phyloP scores from a whole-genome alignment of 2,113 vertebrate genomes.

The Syrmaticus mikado region DNA sequence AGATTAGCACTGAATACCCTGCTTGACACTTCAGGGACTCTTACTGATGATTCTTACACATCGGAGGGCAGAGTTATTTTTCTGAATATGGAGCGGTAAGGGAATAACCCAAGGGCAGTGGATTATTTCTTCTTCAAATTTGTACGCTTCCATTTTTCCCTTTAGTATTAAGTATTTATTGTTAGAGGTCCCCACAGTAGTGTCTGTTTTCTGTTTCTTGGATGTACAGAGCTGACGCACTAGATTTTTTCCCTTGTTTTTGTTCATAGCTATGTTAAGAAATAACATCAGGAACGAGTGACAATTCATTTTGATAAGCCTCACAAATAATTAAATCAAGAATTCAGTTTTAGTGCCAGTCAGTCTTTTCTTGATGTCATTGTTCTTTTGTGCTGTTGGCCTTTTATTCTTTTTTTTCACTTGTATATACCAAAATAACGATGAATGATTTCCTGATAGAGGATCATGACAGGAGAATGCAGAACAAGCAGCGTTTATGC shows the following conservation, averaged over 20 bases:
- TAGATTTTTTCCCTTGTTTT: not conserved
- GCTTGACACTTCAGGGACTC: not conserved
- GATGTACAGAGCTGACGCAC: not conserved
- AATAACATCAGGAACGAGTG: not conserved
- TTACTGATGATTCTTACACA: not conserved
- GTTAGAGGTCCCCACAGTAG: not conserved
- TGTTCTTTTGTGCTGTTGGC: not conserved
- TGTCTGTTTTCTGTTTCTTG: not conserved
- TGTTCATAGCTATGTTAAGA: not conserved
- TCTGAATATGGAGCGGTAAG: not conserved
- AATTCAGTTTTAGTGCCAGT: not conserved
- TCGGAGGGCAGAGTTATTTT: not conserved
- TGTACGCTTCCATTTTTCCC: not conserved
- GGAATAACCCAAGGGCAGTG: not conserved
- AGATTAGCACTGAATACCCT: constrained; percentile 7
- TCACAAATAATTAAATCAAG: not conserved
- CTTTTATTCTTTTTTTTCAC: not conserved
- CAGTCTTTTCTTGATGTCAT: not conserved
- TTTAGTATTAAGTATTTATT: not conserved
- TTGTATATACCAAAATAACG: not conserved
- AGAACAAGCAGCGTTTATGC: not conserved
- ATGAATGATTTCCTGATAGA: not conserved
- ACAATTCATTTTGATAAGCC: not conserved
- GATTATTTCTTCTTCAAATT: not conserved
- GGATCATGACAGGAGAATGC: not conserved